phyloP scores from a whole-genome alignment of 2,888 invertebrate genomes.

The Belgica antarctica region DNA sequence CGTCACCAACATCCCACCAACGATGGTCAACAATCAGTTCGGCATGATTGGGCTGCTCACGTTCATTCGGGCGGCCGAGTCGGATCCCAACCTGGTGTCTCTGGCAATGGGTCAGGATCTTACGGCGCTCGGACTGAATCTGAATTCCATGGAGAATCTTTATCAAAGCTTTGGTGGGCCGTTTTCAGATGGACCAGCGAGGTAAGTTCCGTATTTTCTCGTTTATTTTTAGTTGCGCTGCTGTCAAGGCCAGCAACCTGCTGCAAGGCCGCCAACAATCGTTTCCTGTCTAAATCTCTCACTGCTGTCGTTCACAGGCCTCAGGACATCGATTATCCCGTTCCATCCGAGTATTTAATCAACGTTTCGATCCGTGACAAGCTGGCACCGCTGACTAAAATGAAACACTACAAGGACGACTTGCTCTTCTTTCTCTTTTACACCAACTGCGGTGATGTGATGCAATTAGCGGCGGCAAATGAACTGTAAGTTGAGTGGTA shows the following conservation, averaged over 20 bases:
- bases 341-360: conserved; percentile 97
- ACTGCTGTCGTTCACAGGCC: conserved; percentile 62
- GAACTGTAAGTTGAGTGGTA: conserved; percentile 91
- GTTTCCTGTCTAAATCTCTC: background rate
- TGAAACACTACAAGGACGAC: conserved; percentile 98
- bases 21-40: conserved; percentile 99
- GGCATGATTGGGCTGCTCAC: conserved; percentile 98
- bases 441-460: conserved; percentile 96
- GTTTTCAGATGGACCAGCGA: conserved; percentile 95
- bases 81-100: conserved; percentile 93
- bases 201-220: conserved; percentile 51
- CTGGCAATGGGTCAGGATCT: conserved; percentile 97
- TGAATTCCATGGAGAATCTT: conserved; percentile 96
- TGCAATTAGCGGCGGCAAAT: conserved; percentile 95
- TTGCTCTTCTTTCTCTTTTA: conserved; percentile 99
- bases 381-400: conserved; percentile 82
- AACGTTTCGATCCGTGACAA: conserved; percentile 95
- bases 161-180: conserved; percentile 99
- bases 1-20: conserved; percentile 96
- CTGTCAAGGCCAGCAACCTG: background rate
- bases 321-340: conserved; percentile 97
- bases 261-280: background rate
- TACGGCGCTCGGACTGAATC: conserved; percentile 95
- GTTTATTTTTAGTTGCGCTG: background rate
- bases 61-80: conserved; percentile 96